Percentiles rank a stretch among this genome's conserved stretches.
phyloP scores from a whole-genome alignment of 2,113 vertebrate species.

The Rhinolophus sinicus region DNA sequence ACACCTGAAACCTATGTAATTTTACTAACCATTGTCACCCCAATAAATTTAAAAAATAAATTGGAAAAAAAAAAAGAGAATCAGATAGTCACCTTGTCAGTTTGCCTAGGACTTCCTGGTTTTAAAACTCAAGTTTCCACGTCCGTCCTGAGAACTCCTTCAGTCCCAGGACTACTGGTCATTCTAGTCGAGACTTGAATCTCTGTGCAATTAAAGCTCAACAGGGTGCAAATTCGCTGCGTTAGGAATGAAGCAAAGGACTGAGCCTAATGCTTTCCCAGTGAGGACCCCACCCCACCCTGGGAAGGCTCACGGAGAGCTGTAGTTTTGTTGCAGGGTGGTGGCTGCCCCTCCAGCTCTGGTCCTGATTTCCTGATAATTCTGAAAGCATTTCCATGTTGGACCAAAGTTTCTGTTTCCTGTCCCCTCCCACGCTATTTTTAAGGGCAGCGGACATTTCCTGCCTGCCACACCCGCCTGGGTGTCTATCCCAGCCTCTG shows the following conservation, averaged over 20 bases:
- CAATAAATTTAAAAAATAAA: no score
- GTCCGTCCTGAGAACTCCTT: neutral
- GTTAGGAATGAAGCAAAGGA: neutral
- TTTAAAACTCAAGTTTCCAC: neutral
- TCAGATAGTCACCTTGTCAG: neutral
- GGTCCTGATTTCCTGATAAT: constrained; percentile 64
- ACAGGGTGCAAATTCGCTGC: neutral
- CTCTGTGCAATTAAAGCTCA: neutral
- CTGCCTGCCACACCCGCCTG: constrained; percentile 51
- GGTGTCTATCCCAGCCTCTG: neutral
- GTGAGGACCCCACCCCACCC: neutral
- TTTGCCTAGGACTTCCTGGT: neutral
- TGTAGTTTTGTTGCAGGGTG: neutral
- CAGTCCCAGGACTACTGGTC: neutral
- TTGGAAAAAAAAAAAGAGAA: neutral
- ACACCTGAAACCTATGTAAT: no score
- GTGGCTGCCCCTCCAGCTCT: neutral
- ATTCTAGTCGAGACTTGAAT: neutral
- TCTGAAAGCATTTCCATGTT: constrained; percentile 70
- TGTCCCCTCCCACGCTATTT: constrained; percentile 73
- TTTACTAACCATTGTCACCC: no score
- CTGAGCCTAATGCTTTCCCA: neutral
- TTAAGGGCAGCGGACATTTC: constrained; percentile 69
- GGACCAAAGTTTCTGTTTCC: constrained; percentile 70
- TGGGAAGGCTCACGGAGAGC: neutral